Conservation (phyloP, 2,888 invertebrate species). For the Chrysomela aeneicollis region DNA sequence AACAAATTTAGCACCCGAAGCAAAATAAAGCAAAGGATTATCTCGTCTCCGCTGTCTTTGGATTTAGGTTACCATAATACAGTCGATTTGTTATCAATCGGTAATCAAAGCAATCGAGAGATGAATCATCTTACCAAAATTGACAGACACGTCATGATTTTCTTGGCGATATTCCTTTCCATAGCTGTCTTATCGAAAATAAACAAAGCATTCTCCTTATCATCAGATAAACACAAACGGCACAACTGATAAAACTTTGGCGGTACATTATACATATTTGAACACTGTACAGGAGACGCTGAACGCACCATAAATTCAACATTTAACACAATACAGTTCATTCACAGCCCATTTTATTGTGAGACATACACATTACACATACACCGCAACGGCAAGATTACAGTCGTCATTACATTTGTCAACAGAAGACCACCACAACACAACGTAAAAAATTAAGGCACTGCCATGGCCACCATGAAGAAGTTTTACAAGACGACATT, state of each 20-base stretch:
- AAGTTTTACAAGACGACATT: background rate
- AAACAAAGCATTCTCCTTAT: slow-evolving; percentile 72
- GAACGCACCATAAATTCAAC: slow-evolving; percentile 57
- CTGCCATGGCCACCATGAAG: slow-evolving; percentile 57
- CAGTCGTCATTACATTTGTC: slow-evolving; percentile 54
- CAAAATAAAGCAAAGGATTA: slow-evolving; percentile 37
- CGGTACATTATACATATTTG: slow-evolving; percentile 87
- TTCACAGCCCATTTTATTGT: slow-evolving; percentile 59
- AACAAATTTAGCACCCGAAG: slow-evolving; percentile 38
- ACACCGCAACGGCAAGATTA: slow-evolving; percentile 49
- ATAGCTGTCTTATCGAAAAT: slow-evolving; percentile 80
- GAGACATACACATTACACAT: slow-evolving; percentile 44
- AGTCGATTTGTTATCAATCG: slow-evolving; percentile 21
- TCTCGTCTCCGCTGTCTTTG: slow-evolving; percentile 27
- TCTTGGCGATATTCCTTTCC: slow-evolving; percentile 66
- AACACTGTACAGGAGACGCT: slow-evolving; percentile 57
- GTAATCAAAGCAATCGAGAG: slow-evolving; percentile 18
- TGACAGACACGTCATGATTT: slow-evolving; percentile 80
- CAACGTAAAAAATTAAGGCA: slow-evolving; percentile 59
- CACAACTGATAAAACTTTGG: slow-evolving; percentile 92
- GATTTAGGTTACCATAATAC: slow-evolving; percentile 45
- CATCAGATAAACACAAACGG: slow-evolving; percentile 87
- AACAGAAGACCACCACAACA: slow-evolving; percentile 38
- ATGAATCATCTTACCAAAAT: slow-evolving; percentile 74
- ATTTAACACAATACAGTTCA: slow-evolving; percentile 48